Evolutionary conservation across 2,888 invertebrate species (phyloP), one percentile per base, ranked within the genome.

Genomic region (Microchrysa polita): DNA sequence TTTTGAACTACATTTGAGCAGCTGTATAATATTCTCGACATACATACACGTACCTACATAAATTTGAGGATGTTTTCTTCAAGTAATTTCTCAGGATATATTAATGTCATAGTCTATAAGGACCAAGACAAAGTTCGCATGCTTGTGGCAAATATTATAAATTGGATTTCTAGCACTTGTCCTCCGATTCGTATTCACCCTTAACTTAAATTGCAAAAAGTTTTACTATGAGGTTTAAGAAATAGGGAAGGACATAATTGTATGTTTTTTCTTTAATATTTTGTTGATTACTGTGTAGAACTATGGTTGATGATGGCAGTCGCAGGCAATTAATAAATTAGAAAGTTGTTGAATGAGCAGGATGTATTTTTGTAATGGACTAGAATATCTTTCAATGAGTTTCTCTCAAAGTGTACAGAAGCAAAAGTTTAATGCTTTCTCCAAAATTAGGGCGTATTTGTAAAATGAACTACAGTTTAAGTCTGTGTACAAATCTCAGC

Each of bases 71-170:
- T 2, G 27, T 34, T 34, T n/a, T 48, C 48, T n/a, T 10, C 48
- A n/a, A 48, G 48, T 48, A n/a, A 48, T n/a, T 48, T n/a, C 48
- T n/a, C 48, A 12, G 12, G 48, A 48, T 48, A n/a, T n/a, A 48
- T n/a, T 48, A 48, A 48, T 48, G 48, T 48, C 48, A 48, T 48
- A n/a, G n/a, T n/a, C 48, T 12, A n/a, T n/a, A n/a, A 48, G 48
- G 48, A 48, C 48, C 48, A 48, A 48, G 42, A 7, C 42, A 9
- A 7, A 42, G 48, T n/a, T 12, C 48, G 27, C 27, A 34, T 34
- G 7, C 48, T n/a, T n/a, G 48, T n/a, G 10, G 48, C 5, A 12
- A 48, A 48, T 48, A 48, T 48, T 48, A n/a, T n/a, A 48, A 48
- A 48, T 48, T 48, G 48, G 48, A 48, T 48, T 48, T 48, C 48